Evolutionary conservation across 1,140 invertebrate genomes (phyloP), one percentile per base, ranked within the genome.

Genomic region (Drosophila quadrilineata): DNA sequence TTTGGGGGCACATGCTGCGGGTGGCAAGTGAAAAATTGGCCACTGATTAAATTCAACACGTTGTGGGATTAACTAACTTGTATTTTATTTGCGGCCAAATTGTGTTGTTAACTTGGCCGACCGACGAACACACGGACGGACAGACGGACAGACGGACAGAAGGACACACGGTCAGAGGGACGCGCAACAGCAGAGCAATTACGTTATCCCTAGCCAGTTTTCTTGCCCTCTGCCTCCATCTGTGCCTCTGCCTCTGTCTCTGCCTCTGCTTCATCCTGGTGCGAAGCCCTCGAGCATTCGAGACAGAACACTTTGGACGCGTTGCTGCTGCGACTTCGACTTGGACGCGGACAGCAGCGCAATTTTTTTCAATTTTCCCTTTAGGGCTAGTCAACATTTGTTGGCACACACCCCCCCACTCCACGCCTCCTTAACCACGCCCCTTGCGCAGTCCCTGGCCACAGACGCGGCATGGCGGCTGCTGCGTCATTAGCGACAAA

Each of bases 21-120:
- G 54, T 45, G 73, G 71, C 59, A 68, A 84, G 74, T 84, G 79
- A 85, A 84, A 84, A 84, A 84, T 77, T 85, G 79, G 79, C 70
- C 79, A 84, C 79, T 84, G 79, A 84, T 84, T 84, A 84, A 84
- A 84, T 84, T 85, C 79, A 84, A 84, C 79, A 84, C 79, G 79
- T 85, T 84, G 79, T 77, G 74, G 79, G 79, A 84, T 85, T 84
- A 85, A 84, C 79, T 84, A 84, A 84, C 79, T 84, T 84, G 79
- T 85, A 85, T 84, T 85, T 84, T 84, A 85, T 84, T 84, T 84
- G 40, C 54, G 74, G 53, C 74, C 69, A 85, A 84, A 84, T 74
- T 85, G 74, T 85, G 77, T 79, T 84, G 77, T 84, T 84, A 84
- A 77, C 77, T 84, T 84, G 26, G 38, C 53, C 53, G 26, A 45